phyloP scores from a whole-genome alignment of 2,113 vertebrate species.

The Emydocephalus ijimae region DNA sequence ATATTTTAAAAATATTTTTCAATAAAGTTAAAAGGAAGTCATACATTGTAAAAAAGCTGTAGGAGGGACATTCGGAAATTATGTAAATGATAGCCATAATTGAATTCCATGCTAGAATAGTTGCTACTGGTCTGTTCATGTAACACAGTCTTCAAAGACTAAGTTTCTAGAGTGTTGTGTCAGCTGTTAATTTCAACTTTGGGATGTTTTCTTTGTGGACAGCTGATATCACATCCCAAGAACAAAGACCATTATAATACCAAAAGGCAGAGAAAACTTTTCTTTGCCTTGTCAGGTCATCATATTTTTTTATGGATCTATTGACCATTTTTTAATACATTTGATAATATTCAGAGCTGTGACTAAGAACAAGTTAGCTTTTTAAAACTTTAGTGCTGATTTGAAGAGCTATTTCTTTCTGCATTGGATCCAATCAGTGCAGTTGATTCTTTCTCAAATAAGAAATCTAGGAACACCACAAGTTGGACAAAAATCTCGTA shows the following conservation, averaged over 20 bases:
- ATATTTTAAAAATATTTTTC: background rate
- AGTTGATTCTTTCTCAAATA: background rate
- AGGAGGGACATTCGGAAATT: conserved; percentile 22
- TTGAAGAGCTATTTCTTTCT: conserved; percentile 30
- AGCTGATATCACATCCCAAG: conserved; percentile 67
- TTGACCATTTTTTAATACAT: conserved; percentile 30
- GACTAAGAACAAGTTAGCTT: conserved; percentile 46
- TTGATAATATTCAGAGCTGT: conserved; percentile 38
- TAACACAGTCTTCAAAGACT: conserved; percentile 58
- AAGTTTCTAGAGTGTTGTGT: conserved; percentile 68
- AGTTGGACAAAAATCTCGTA: background rate
- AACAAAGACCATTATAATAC: conserved; percentile 62
- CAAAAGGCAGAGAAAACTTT: conserved; percentile 56
- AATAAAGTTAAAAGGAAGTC: background rate
- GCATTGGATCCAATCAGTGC: conserved; percentile 1
- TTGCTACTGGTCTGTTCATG: conserved; percentile 52
- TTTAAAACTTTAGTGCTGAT: conserved; percentile 20
- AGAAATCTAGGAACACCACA: conserved; percentile 8
- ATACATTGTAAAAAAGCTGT: conserved; percentile 19
- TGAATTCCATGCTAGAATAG: conserved; percentile 37
- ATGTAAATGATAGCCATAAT: conserved; percentile 34
- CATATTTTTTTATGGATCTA: background rate
- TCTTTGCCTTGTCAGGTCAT: conserved; percentile 1
- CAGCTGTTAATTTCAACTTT: conserved; percentile 69
- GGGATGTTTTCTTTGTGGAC: conserved; percentile 71